phyloP scores from a whole-genome alignment of 2,797 vertebrate species.

The Capromys pilorides region DNA sequence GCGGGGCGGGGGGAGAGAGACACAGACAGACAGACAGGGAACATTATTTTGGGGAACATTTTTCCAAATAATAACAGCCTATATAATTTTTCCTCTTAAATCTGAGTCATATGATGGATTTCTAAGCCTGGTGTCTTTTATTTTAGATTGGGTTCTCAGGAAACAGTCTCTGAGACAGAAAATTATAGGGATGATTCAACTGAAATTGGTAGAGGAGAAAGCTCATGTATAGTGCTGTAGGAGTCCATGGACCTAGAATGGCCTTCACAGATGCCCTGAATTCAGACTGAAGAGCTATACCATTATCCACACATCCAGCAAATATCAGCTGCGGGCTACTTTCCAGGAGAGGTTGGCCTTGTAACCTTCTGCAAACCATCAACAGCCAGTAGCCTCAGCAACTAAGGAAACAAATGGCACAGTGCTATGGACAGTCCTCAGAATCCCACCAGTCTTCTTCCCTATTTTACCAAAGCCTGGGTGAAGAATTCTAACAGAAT shows the following conservation, averaged over 20 bases:
- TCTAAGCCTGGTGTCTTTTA: background rate
- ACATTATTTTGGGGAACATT: background rate
- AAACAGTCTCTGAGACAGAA: constrained; percentile 42
- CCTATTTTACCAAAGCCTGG: background rate
- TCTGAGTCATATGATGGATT: background rate
- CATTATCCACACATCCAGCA: background rate
- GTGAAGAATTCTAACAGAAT: background rate
- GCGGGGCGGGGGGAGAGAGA: background rate
- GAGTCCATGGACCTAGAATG: background rate
- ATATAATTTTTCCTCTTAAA: background rate
- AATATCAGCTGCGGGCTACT: background rate
- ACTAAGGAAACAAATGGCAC: background rate
- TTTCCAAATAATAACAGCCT: background rate
- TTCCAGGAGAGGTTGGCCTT: background rate
- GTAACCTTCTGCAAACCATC: background rate
- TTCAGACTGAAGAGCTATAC: background rate
- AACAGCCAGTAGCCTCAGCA: background rate
- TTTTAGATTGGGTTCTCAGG: constrained; percentile 20
- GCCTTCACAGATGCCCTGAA: background rate
- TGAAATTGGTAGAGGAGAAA: background rate
- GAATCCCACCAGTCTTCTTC: background rate
- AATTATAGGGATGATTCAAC: background rate
- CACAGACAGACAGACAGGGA: background rate
- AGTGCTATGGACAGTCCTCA: background rate
- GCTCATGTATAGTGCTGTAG: background rate